phyloP scores from a whole-genome alignment of 2,113 vertebrate species.

The Hemiscyllium ocellatum region DNA sequence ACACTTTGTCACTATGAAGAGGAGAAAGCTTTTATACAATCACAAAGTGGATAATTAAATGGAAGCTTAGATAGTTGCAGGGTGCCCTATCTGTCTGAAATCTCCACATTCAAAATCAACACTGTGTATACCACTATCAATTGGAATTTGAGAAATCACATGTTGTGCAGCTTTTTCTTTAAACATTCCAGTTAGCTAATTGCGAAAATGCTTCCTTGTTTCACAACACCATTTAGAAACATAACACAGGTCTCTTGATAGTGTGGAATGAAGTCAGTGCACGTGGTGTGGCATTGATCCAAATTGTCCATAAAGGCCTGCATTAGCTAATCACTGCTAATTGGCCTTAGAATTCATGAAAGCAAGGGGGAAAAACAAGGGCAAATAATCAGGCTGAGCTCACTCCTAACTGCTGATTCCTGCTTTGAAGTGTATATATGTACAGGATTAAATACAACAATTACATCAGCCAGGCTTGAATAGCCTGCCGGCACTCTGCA shows the following conservation, averaged over 20 bases:
- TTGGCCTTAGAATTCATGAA: neutral
- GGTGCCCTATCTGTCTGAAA: neutral
- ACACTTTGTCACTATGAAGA: neutral
- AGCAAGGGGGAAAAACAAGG: neutral
- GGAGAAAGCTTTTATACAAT: neutral
- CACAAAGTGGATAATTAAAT: neutral
- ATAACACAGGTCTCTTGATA: neutral
- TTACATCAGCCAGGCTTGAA: neutral
- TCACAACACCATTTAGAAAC: slow-evolving; percentile 3
- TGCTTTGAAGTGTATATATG: neutral
- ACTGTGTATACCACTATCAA: neutral
- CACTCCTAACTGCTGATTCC: neutral
- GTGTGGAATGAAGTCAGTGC: slow-evolving; percentile 3
- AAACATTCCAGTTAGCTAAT: neutral
- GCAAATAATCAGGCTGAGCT: neutral
- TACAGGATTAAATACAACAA: neutral
- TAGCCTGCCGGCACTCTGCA: neutral
- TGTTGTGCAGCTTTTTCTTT: neutral
- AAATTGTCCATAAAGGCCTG: neutral
- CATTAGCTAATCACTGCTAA: slow-evolving; percentile 17
- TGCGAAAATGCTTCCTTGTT: neutral
- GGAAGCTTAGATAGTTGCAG: neutral
- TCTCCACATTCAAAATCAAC: neutral
- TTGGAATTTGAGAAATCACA: no score
- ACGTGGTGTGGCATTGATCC: neutral